These are phyloP conservation scores for Ctenicera cuprea DNA, from an alignment of 2,888 invertebrate species.

Conservation along the genomic window DNA sequence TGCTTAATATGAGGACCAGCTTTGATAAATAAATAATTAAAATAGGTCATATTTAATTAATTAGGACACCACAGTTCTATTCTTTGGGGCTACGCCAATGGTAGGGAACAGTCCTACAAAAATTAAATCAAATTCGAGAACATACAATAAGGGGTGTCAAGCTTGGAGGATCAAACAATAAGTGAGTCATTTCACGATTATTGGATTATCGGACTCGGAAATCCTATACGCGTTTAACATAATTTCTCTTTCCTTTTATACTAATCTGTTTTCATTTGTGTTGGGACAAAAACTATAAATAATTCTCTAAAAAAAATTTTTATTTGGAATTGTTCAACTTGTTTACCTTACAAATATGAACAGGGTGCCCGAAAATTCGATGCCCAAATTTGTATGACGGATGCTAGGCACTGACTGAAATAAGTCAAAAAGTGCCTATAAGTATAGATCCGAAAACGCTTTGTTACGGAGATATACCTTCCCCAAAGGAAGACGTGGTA, in stretches of 20 bases:
- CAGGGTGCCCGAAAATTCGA: no score
- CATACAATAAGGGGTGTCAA: constrained; percentile 60
- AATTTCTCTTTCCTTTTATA: background rate
- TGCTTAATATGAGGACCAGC: no score
- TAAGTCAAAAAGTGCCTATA: no score
- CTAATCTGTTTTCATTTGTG: background rate
- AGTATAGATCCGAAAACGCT: no score
- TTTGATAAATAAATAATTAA: no score
- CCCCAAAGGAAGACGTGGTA: no score
- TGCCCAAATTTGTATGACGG: no score
- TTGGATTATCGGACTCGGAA: constrained; percentile 58
- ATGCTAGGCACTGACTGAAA: no score
- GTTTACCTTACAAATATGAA: no score
- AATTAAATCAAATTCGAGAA: constrained; percentile 27
- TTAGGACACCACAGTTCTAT: no score
- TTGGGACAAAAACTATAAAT: background rate
- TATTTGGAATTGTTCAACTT: background rate
- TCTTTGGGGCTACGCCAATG: constrained; percentile 29
- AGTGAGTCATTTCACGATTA: constrained; percentile 61
- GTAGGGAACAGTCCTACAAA: background rate
- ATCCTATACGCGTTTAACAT: background rate
- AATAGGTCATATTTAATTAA: no score
- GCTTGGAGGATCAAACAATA: constrained; percentile 64
- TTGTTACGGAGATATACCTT: no score
- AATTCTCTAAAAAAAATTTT: background rate